Evolutionary conservation across 2,113 vertebrate genomes (phyloP).

Genomic region (Actenoides lindsayi): DNA sequence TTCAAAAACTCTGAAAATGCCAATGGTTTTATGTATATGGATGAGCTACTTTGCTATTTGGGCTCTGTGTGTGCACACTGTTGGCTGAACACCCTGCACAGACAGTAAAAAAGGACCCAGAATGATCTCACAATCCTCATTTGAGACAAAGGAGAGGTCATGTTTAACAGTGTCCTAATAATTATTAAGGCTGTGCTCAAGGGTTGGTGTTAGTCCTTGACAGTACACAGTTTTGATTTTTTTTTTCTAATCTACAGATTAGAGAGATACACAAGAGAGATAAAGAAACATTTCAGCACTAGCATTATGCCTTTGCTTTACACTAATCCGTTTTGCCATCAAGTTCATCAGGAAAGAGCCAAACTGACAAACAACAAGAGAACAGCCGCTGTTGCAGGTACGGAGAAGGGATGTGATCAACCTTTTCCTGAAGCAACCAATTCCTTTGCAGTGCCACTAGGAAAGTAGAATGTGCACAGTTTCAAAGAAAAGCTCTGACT

Average conservation of each 20-base stretch:
- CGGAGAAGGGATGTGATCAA: neutral
- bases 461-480: neutral
- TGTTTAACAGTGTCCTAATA: neutral
- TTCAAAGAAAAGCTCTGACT: neutral
- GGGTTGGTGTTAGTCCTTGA: neutral
- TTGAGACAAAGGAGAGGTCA: neutral
- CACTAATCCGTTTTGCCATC: neutral
- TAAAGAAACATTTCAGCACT: neutral
- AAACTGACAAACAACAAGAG: neutral
- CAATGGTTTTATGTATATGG: neutral
- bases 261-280: neutral
- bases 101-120: neutral
- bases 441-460: neutral
- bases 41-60: neutral
- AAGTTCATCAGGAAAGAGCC: neutral
- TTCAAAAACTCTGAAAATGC: neutral
- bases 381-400: neutral
- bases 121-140: neutral
- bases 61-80: neutral
- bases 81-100: neutral
- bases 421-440: rapidly evolving
- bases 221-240: neutral
- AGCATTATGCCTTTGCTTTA: neutral
- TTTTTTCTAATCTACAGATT: neutral
- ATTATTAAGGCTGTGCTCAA: neutral